Evolutionary conservation across 2,113 vertebrate genomes (phyloP), one percentile per base, ranked within the genome.

Genomic region (Ascaphus truei): DNA sequence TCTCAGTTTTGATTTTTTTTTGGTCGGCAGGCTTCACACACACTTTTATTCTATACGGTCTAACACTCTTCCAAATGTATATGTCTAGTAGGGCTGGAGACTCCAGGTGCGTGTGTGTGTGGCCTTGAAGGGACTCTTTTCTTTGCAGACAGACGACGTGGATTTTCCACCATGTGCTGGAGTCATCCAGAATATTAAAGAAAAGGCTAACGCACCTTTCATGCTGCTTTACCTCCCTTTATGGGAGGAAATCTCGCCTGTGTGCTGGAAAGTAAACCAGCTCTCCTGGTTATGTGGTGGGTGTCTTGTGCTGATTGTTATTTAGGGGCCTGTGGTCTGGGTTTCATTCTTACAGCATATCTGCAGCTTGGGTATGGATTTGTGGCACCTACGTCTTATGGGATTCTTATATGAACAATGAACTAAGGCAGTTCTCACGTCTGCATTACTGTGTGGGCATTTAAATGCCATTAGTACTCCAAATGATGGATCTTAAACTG

Each of bases 151-250:
- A 48, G 20, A 34, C 47, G 50, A 47, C 22, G 39, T 26, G 18
- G 18, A 26, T 68, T 68, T 68, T 68, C 65, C 65, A 58, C 37
- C 65, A 58, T 43, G 57, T 58, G 65, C 53, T 68, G 36, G 27
- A 68, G 30, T 26, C 53, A 68, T 58, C 30, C 65, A 58, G 65
- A 36, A 58, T 68, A 58, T 58, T 68, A 48, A n/a, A 48, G 30
- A 48, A 58, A n/a, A 58, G n/a, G 39, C 53, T 47, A 59, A 34
- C 27, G 30, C 30, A 27, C 39, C 53, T 68, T 58, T 22, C 18
- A 27, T 33, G 6, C 37, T 26, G 26, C 13, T 47, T n/a, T n/a
- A 22, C 29, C 23, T 41, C 33, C 34, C 13, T 67, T 57, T 57
- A 47, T 67, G 20, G 64, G 13, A 4, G 15, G 31, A 68, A 47